Conservation (phyloP, 2,888 invertebrate species). For the Ophioninae sp. region DNA sequence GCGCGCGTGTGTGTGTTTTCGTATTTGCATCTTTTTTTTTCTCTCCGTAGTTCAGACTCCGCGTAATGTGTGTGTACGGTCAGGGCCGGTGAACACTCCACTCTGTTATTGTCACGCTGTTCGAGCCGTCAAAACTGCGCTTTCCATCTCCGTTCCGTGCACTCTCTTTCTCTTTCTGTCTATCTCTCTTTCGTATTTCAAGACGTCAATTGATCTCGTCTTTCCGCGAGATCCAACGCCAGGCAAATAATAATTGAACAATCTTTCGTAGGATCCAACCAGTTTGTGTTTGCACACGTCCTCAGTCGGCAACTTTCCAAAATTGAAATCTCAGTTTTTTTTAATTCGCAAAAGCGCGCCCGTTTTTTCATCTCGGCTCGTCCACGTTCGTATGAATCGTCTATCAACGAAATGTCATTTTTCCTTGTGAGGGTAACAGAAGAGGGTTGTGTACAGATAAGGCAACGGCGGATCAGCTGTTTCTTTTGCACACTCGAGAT, state of each 20-base stretch:
- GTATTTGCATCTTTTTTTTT: conserved; percentile 9
- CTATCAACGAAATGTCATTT: background rate
- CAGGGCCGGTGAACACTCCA: conserved; percentile 61
- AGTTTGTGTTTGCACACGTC: background rate
- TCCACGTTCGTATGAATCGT: background rate
- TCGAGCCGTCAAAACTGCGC: conserved; percentile 39
- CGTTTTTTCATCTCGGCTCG: background rate
- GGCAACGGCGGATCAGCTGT: background rate
- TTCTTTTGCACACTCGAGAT: background rate
- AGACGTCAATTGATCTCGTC: conserved; percentile 10
- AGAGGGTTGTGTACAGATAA: background rate
- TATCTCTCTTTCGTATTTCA: background rate
- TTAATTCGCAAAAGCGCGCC: background rate
- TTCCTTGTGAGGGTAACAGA: background rate
- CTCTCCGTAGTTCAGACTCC: conserved; percentile 24
- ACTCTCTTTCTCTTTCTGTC: background rate
- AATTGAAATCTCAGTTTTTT: background rate
- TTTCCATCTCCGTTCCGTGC: conserved; percentile 1
- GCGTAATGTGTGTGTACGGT: conserved; percentile 53
- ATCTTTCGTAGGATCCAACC: background rate
- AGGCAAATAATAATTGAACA: background rate
- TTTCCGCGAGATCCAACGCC: background rate
- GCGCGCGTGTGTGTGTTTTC: background rate
- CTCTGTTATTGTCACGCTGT: conserved; percentile 58
- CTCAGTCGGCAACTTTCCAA: background rate